Evolutionary conservation across 2,797 vertebrate genomes (phyloP).

Genomic region (Knipowitschia caucasica): DNA sequence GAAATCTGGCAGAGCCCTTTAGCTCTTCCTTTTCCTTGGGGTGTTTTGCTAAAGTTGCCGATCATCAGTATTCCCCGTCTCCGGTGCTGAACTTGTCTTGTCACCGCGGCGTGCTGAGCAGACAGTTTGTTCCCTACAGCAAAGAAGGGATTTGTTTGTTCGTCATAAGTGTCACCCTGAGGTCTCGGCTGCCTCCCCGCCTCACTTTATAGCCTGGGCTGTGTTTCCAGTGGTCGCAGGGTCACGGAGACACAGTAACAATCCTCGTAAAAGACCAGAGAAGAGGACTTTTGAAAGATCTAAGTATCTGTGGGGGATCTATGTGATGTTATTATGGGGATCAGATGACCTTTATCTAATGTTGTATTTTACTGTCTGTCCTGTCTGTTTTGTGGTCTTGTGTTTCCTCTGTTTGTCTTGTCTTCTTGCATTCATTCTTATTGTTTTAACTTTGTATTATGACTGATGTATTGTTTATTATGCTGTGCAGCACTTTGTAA

Average conservation of each 20-base stretch:
- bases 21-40: conserved; percentile 8
- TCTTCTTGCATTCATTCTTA: too few relatives aligned
- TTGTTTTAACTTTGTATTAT: too few relatives aligned
- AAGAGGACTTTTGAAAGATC: conserved; percentile 43
- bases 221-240: conserved; percentile 33
- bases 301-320: conserved; percentile 57
- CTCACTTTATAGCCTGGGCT: conserved; percentile 48
- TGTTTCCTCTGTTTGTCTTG: too few relatives aligned
- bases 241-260: conserved; percentile 51
- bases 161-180: conserved; percentile 39
- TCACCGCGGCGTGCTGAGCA: conserved; percentile 17
- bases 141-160: conserved; percentile 30
- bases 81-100: conserved; percentile 25
- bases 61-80: conserved; percentile 15
- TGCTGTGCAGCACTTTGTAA: too few relatives aligned
- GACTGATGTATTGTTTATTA: too few relatives aligned
- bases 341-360: too few relatives aligned
- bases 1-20: background rate
- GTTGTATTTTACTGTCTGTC: too few relatives aligned
- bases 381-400: too few relatives aligned
- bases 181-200: conserved; percentile 28
- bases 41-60: conserved; percentile 34
- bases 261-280: conserved; percentile 49
- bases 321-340: background rate
- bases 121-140: conserved; percentile 29